These are phyloP conservation scores for Conistra vaccinii DNA, from an alignment of 2,888 invertebrate species.

Conservation along the genomic window DNA sequence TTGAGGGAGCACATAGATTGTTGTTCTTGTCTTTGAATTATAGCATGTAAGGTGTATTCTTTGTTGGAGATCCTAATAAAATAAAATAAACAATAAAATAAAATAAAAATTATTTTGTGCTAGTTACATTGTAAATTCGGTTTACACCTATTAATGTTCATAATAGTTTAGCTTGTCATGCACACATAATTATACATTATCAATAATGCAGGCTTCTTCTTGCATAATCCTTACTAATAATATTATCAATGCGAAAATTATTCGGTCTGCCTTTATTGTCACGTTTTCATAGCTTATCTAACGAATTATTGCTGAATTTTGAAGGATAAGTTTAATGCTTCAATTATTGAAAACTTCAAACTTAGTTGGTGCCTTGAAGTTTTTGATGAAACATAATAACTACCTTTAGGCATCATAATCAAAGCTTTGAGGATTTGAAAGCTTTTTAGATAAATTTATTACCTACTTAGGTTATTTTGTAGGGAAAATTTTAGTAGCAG, in stretches of 20 bases:
- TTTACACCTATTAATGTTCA: no score
- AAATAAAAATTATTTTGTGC: no score
- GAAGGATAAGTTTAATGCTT: neutral
- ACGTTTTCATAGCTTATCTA: constrained; percentile 13
- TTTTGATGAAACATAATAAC: neutral
- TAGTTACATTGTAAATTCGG: no score
- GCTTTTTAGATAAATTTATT: neutral
- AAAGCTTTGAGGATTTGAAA: neutral
- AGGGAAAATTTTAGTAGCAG: neutral
- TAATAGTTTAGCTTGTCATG: no score
- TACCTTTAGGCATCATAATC: neutral
- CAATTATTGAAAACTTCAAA: constrained; percentile 4
- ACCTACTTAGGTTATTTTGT: neutral
- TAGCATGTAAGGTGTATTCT: no score
- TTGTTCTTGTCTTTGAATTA: no score
- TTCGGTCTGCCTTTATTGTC: neutral
- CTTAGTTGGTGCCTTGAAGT: no score
- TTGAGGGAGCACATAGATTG: no score
- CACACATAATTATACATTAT: constrained; percentile 21
- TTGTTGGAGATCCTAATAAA: no score
- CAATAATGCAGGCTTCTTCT: constrained; percentile 32
- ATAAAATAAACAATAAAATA: no score
- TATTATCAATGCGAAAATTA: constrained; percentile 11
- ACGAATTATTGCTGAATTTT: constrained; percentile 5
- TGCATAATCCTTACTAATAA: constrained; percentile 38